Evolutionary conservation across 2,888 invertebrate genomes (phyloP), one percentile per base, ranked within the genome.

Genomic region (Drosophila sordidapex): DNA sequence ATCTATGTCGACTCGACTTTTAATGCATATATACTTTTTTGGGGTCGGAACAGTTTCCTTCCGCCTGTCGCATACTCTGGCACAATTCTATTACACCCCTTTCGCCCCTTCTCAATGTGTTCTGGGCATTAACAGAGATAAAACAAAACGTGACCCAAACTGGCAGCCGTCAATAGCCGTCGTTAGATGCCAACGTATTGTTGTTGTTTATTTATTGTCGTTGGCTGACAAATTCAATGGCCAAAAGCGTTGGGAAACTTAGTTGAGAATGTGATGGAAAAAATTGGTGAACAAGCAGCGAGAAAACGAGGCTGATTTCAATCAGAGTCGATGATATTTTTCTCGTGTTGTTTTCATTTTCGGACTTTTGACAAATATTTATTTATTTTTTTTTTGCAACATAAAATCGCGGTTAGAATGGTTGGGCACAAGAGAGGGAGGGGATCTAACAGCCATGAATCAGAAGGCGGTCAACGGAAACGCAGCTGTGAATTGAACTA

Each of bases 401-500:
- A 53, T 25, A 36, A 35, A 53, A 35, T 43, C 4, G 35, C 21
- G 54, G 25, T 35, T 35, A 21, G 36, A 54, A 27, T 7, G 25
- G 27, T 29, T n/a, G 7, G 0, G 13, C 1, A 0, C 25, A 27
- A 36, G 63, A 27, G 36, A 36, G 49, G 60, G n/a, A 36, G 38
- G n/a, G 49, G 40, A 46, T 11, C 2, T 11, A 43, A 57, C 48
- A 51, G 40, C 49, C 70, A 79, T 84, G 83, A 84, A 70, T 87
- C 85, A 82, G 79, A 81, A 76, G 79, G 63, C 85, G 81, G 83
- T 72, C 84, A 88, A 72, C 88, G 88, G 83, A 83, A 87, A 87
- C 77, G 63, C 83, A 74, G 74, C 71, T 74, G 79, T 56, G 53
- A 81, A 74, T 73, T 52, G 53, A 48, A 63, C 59, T 53, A 70